Conservation (phyloP, 2,888 invertebrate genomes). For the Lacanobia oleracea region DNA sequence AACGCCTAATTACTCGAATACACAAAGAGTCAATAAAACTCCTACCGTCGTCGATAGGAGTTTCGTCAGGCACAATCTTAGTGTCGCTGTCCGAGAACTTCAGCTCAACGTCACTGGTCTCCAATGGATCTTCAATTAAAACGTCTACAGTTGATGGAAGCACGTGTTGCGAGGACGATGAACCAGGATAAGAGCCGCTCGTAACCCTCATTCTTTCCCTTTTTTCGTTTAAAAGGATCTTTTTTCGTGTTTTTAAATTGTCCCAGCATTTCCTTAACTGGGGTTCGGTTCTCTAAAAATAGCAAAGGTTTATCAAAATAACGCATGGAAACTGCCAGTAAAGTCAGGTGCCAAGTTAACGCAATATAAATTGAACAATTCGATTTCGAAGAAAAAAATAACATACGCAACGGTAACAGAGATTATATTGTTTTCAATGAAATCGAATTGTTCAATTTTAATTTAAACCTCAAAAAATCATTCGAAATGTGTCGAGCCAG, state of each 20-base stretch:
- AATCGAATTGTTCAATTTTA: too few relatives aligned
- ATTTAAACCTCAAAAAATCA: too few relatives aligned
- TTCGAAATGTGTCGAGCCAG: too few relatives aligned
- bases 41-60: background rate
- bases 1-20: background rate
- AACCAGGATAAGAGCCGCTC: background rate
- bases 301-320: background rate
- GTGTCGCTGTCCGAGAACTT: background rate
- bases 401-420: too few relatives aligned
- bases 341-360: too few relatives aligned
- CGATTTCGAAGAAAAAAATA: too few relatives aligned
- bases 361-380: too few relatives aligned
- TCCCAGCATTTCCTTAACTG: slow-evolving; percentile 13
- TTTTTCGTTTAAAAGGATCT: slow-evolving; percentile 5
- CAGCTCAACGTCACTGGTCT: background rate
- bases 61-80: slow-evolving; percentile 4
- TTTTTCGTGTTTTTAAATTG: slow-evolving; percentile 6
- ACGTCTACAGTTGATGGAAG: background rate
- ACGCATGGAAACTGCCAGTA: background rate
- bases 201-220: background rate
- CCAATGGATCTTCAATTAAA: background rate
- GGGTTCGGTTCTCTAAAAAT: slow-evolving; percentile 10
- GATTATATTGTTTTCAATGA: too few relatives aligned
- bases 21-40: background rate
- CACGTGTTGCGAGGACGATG: background rate